Evolutionary conservation across 2,113 vertebrate genomes (phyloP).

Genomic region (Pollachius pollachius): DNA sequence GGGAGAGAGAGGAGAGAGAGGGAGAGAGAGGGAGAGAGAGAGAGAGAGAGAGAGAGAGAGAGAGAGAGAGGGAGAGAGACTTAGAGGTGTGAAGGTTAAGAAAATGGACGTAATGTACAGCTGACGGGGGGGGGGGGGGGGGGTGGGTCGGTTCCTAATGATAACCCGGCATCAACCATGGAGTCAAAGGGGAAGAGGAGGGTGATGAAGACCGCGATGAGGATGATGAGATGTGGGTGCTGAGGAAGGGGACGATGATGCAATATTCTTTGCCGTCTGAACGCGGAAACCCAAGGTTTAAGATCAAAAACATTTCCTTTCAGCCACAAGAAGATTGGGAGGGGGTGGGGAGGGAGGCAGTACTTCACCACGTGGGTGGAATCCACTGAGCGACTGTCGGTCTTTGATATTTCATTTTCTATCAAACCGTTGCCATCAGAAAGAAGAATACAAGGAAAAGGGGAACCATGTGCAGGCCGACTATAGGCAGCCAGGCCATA

Average conservation of each 20-base stretch:
- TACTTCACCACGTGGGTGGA: conserved; percentile 57
- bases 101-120: no score
- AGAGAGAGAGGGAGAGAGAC: no score
- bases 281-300: conserved; percentile 56
- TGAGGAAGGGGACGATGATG: conserved; percentile 27
- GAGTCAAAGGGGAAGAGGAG: conserved; percentile 29
- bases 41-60: no score
- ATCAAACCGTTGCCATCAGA: conserved; percentile 39
- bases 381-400: conserved; percentile 52
- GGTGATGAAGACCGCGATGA: not conserved
- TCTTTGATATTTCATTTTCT: conserved; percentile 64
- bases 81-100: no score
- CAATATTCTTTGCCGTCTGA: conserved; percentile 71
- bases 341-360: conserved; percentile 39
- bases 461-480: not conserved
- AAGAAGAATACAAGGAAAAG: not conserved
- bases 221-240: not conserved
- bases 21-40: no score
- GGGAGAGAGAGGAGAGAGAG: no score
- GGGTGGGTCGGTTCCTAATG: conserved; percentile 31
- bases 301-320: conserved; percentile 71
- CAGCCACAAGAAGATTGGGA: conserved; percentile 43
- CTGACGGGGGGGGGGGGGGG: no score
- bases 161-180: conserved; percentile 46
- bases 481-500: conserved; percentile 10